Evolutionary conservation across 2,113 vertebrate species (phyloP).

Genomic region (Pardalotus punctatus): DNA sequence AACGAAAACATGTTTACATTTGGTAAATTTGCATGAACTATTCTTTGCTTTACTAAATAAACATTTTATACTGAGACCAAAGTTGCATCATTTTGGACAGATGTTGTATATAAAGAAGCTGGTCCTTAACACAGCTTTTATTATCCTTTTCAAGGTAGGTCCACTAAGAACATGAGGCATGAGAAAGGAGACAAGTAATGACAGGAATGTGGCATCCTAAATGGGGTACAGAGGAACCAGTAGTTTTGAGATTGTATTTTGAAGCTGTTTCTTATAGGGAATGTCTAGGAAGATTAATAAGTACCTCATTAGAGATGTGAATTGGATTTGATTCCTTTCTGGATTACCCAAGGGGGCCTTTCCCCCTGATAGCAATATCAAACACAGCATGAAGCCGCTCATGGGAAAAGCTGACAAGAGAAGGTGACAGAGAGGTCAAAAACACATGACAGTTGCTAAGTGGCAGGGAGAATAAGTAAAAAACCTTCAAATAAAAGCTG

Average conservation of each 20-base stretch:
- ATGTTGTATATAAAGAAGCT: background rate
- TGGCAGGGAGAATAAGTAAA: background rate
- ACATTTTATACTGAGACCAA: background rate
- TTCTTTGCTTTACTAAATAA: background rate
- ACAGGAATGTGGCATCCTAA: background rate
- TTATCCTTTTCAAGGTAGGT: background rate
- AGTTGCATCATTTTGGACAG: background rate
- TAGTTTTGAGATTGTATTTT: background rate
- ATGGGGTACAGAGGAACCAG: background rate
- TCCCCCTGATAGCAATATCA: background rate
- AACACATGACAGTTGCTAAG: background rate
- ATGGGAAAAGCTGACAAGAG: background rate
- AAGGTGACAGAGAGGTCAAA: background rate
- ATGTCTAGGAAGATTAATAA: background rate
- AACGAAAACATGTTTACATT: background rate
- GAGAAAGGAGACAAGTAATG: background rate
- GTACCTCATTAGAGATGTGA: background rate
- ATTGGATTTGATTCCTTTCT: background rate
- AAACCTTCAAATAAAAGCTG: slow-evolving; percentile 10
- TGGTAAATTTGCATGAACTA: background rate
- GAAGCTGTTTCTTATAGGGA: background rate
- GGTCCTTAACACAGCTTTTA: background rate
- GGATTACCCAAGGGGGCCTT: background rate
- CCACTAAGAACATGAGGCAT: background rate
- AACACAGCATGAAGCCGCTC: background rate